Percentiles rank a stretch among this genome's conserved stretches.
Evolutionary conservation across 2,797 vertebrate genomes (phyloP).

Genomic region (Chrysocyon brachyurus): DNA sequence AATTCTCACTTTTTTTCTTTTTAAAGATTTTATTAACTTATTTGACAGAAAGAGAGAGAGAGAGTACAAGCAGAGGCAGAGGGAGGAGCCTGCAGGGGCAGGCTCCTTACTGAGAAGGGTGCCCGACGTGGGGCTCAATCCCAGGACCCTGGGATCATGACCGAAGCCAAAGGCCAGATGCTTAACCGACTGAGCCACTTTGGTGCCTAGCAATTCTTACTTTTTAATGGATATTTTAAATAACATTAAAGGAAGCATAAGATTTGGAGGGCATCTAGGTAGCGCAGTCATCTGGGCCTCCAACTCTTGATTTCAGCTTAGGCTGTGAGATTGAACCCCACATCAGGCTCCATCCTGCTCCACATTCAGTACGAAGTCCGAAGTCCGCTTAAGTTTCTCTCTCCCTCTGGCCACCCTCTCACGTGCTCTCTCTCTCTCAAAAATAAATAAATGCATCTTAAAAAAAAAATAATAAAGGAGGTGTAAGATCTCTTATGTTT

Average conservation of each 20-base stretch:
- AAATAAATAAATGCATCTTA: background rate
- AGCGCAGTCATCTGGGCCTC: background rate
- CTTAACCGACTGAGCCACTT: too few relatives aligned
- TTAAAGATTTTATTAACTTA: background rate
- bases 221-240: slow-evolving; percentile 60
- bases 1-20: slow-evolving; percentile 46
- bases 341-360: background rate
- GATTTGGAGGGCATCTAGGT: background rate
- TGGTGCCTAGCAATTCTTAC: background rate
- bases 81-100: too few relatives aligned
- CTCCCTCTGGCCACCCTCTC: background rate
- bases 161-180: too few relatives aligned
- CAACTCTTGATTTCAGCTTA: background rate
- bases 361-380: background rate
- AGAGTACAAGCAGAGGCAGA: background rate
- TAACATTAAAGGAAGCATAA: slow-evolving; percentile 35
- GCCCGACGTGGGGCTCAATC: too few relatives aligned
- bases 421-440: background rate
- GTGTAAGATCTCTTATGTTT: slow-evolving; percentile 29
- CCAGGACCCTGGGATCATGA: too few relatives aligned
- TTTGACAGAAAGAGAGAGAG: background rate
- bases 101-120: too few relatives aligned
- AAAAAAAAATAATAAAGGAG: background rate
- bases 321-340: background rate
- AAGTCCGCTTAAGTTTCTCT: background rate